phyloP scores from a whole-genome alignment of 2,888 invertebrate genomes.

The Theodoxus fluviatilis region DNA sequence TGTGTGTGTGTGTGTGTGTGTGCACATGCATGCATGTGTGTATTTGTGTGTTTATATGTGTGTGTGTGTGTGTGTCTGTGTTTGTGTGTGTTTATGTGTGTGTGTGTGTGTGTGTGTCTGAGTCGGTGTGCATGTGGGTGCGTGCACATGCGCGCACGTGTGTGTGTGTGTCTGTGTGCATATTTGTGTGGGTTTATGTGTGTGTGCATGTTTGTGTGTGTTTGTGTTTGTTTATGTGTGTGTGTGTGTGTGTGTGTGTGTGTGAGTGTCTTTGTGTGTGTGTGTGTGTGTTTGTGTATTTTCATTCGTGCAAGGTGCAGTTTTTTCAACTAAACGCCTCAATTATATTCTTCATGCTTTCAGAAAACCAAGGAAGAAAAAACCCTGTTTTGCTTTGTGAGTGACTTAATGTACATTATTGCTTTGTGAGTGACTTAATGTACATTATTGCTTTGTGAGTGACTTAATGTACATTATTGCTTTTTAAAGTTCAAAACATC shows the following conservation, averaged over 20 bases:
- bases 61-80: background rate
- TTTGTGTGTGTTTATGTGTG: background rate
- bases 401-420: too few relatives aligned
- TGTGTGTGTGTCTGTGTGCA: background rate
- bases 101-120: background rate
- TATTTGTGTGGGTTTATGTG: background rate
- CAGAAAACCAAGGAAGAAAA: conserved; percentile 59
- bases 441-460: too few relatives aligned
- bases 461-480: background rate
- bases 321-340: background rate
- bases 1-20: background rate
- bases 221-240: too few relatives aligned
- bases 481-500: background rate
- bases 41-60: background rate
- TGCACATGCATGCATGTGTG: too few relatives aligned
- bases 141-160: background rate
- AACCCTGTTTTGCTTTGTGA: conserved; percentile 53
- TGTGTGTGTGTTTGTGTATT: background rate
- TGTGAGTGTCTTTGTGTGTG: background rate
- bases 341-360: conserved; percentile 30
- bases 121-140: background rate
- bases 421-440: too few relatives aligned
- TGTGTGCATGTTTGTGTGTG: too few relatives aligned
- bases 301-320: background rate
- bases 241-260: too few relatives aligned